Base-by-base conservation (phyloP, 1,140 invertebrate genomes). In the Delia radicum region DNA sequence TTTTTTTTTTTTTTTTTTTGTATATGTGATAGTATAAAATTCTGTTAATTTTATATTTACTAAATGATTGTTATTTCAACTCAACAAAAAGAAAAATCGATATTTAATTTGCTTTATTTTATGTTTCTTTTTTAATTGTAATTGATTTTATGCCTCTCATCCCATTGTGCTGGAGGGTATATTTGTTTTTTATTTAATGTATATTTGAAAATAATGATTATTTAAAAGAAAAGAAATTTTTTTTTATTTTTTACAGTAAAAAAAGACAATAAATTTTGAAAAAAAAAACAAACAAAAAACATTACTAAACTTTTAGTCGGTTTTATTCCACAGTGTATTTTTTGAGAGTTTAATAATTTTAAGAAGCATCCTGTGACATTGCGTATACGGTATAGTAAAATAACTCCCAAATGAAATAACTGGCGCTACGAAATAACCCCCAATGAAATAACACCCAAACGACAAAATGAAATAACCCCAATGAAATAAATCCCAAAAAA, bases 61-160 rank as follows among this genome's bases (percentile, higher is more conserved):
- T 67, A 18, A 18, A 31, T 31, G 6, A 33, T 69, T 69, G 65
- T 69, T 33, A 33, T 33, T 24, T 33, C 10, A 69, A 24, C 8
- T 55, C 18, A 55, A 55, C 15, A 55, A 55, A 89, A 55, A 94
- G 93, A 33, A 95, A 92, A 0, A 89, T 88, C 80, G 93, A 7
- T 18, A 10, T 65, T 65, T 65, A 28, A 42, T 42, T 37, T 37
- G 6, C 33, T 6, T 7, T 37, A 37, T 37, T 61, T 61, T 61
- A 26, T 21, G n/a, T n/a, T 61, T 1, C 10, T 61, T 61, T 61
- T 61, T 61, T 61, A 21, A 61, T 26, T 42, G 37, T 42, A 42
- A 42, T 37, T 37, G 33, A 24, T 61, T 61, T 61, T 61, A 26
- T 24, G n/a, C n/a, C n/a, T n/a, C n/a, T n/a, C n/a, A n/a, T n/a